Evolutionary conservation across 2,113 vertebrate species (phyloP).

Genomic region (Perca schrenkii): DNA sequence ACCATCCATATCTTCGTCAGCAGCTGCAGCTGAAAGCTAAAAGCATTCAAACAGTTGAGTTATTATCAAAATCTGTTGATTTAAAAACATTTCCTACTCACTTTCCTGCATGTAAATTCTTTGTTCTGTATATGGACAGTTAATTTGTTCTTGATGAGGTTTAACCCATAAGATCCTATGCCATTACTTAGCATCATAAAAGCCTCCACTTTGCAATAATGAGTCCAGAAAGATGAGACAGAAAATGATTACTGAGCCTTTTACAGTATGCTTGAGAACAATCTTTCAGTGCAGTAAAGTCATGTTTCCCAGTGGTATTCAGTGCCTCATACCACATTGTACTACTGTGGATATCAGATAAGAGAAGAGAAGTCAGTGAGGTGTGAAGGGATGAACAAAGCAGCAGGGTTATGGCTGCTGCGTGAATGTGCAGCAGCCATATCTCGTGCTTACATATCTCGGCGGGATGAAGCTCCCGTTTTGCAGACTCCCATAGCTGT

Average conservation of each 20-base stretch:
- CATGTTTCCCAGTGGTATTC: neutral
- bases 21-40: constrained; percentile 70
- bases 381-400: constrained; percentile 25
- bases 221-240: constrained; percentile 25
- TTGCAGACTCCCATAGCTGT: constrained; percentile 79
- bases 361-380: constrained; percentile 43
- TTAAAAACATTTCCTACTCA: constrained; percentile 4
- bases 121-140: neutral
- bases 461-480: constrained; percentile 79
- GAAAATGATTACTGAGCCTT: constrained; percentile 25
- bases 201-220: constrained; percentile 55
- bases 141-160: constrained; percentile 24
- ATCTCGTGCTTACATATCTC: constrained; percentile 84
- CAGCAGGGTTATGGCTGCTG: neutral
- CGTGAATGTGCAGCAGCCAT: constrained; percentile 1
- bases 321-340: neutral
- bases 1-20: constrained; percentile 37
- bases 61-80: constrained; percentile 1
- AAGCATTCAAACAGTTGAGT: constrained; percentile 19
- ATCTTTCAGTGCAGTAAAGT: constrained; percentile 19
- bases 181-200: constrained; percentile 39
- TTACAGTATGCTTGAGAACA: neutral
- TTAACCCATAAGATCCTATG: neutral
- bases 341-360: neutral
- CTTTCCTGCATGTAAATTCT: neutral